These are phyloP conservation scores for Myiagra hebetior DNA, from an alignment of 2,113 vertebrate species.

Conservation along the genomic window DNA sequence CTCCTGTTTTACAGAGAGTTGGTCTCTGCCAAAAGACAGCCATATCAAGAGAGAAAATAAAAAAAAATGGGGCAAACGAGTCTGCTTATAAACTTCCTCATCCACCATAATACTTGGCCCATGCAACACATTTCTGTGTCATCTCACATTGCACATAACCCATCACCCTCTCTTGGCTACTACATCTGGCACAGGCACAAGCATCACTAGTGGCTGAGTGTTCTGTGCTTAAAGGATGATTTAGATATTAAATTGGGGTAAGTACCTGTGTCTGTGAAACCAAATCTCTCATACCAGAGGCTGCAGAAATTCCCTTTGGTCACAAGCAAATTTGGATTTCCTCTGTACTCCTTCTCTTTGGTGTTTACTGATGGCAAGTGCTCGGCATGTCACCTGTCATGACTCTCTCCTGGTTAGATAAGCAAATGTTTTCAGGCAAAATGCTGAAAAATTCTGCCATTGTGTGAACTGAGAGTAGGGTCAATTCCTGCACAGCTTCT, in stretches of 20 bases:
- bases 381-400: neutral
- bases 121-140: rapidly evolving
- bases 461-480: neutral
- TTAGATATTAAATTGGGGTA: neutral
- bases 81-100: neutral
- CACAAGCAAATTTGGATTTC: neutral
- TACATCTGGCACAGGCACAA: neutral
- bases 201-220: neutral
- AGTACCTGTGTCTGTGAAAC: neutral
- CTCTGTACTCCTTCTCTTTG: neutral
- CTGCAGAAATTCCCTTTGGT: neutral
- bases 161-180: neutral
- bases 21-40: neutral
- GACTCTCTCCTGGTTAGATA: neutral
- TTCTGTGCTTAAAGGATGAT: neutral
- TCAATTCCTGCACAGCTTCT: neutral
- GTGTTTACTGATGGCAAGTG: neutral
- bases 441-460: neutral
- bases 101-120: neutral
- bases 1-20: neutral
- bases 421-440: neutral
- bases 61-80: neutral
- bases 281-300: neutral
- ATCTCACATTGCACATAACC: rapidly evolving
- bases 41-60: neutral